Conservation (phyloP, 2,797 vertebrate species). For the Phrynocephalus vlangalii region DNA sequence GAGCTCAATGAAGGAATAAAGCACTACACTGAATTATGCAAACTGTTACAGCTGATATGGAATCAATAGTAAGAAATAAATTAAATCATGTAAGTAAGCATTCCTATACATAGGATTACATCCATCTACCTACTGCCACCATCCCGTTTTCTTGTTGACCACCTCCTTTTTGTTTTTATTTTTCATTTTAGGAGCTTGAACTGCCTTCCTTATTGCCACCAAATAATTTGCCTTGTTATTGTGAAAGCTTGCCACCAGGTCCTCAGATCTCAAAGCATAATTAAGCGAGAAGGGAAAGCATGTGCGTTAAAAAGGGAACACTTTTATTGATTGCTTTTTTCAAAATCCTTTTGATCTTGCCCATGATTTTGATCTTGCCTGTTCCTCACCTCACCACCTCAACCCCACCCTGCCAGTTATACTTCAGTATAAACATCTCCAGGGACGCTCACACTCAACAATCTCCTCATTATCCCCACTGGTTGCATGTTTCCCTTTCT, state of each 20-base stretch:
- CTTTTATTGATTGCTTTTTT: conserved; percentile 48
- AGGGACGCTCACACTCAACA: conserved; percentile 35
- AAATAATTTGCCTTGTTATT: conserved; percentile 51
- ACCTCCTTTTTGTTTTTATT: not conserved
- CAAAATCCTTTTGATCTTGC: conserved; percentile 68
- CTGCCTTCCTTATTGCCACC: not conserved
- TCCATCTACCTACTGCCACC: not conserved
- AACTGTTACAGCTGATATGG: not conserved
- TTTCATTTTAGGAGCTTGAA: conserved; percentile 27
- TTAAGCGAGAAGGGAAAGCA: conserved; percentile 64
- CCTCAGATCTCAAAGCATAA: conserved; percentile 67
- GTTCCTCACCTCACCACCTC: not conserved
- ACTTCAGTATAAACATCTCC: conserved; percentile 48
- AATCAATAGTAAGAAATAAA: no score
- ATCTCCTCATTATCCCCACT: conserved; percentile 36
- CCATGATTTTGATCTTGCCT: conserved; percentile 59
- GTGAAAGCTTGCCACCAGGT: conserved; percentile 53
- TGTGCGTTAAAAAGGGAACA: conserved; percentile 57
- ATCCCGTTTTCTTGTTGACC: conserved; percentile 11
- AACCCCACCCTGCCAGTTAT: conserved; percentile 3
- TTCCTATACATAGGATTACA: not conserved
- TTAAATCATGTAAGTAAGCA: conserved; percentile 7
- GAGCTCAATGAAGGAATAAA: not conserved
- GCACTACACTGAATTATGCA: not conserved
- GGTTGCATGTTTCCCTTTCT: conserved; percentile 31